These are phyloP conservation scores for Abramis brama DNA, from an alignment of 2,113 vertebrate genomes.

Conservation along the genomic window DNA sequence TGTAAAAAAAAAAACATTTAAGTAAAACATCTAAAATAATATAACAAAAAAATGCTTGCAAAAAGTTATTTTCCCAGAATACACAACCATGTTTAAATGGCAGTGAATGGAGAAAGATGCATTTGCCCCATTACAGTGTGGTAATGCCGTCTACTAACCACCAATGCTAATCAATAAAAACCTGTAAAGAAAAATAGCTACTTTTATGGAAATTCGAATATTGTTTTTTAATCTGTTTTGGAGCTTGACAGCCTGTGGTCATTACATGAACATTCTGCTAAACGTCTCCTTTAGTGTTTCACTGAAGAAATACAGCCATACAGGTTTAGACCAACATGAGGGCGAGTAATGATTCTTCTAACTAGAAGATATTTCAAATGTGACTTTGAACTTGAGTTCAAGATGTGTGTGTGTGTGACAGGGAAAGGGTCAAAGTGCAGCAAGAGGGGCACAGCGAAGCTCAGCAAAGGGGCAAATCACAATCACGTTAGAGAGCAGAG, in stretches of 20 bases:
- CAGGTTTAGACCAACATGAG: background rate
- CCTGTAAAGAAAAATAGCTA: background rate
- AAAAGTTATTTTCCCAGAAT: background rate
- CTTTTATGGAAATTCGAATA: no score
- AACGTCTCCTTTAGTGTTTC: background rate
- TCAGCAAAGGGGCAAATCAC: conserved; percentile 49
- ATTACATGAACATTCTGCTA: background rate
- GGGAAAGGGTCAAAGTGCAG: conserved; percentile 57
- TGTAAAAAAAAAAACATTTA: no score
- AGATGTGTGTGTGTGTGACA: conserved; percentile 30
- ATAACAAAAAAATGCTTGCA: background rate
- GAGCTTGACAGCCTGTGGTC: conserved; percentile 3
- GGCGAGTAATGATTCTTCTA: background rate
- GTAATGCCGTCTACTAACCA: background rate
- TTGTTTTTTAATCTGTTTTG: background rate
- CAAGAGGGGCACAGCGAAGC: conserved; percentile 71
- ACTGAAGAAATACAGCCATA: background rate
- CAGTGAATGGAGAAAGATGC: background rate
- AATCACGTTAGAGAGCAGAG: conserved; percentile 65
- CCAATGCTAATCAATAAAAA: background rate
- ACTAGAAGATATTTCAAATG: conserved; percentile 14
- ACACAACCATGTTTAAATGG: background rate
- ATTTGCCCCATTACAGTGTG: background rate
- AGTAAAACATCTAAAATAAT: background rate
- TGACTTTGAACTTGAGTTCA: conserved; percentile 27